These are phyloP conservation scores for Scaptomyza cyrtandrae DNA, from an alignment of 2,888 invertebrate species.

Conservation along the genomic window DNA sequence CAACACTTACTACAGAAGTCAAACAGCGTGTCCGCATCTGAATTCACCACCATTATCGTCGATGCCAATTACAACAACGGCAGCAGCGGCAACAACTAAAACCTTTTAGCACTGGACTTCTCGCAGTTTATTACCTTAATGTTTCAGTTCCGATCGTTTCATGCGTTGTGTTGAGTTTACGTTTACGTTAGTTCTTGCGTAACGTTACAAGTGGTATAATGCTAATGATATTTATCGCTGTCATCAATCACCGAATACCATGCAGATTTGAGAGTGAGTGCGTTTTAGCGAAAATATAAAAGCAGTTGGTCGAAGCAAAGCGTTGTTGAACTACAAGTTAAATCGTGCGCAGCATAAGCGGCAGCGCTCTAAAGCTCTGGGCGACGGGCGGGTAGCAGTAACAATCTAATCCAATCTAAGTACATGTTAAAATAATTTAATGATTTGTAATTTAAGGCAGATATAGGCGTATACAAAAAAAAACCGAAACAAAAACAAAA, in stretches of 20 bases:
- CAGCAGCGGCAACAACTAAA: conserved; percentile 8
- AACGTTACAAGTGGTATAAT: conserved; percentile 8
- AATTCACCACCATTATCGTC: conserved; percentile 26
- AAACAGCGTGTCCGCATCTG: conserved; percentile 38
- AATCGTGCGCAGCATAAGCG: conserved; percentile 51
- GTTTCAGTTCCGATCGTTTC: conserved; percentile 37
- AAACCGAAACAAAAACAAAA: conserved; percentile 62
- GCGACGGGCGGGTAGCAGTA: conserved; percentile 80
- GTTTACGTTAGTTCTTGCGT: conserved; percentile 3
- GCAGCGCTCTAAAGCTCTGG: conserved; percentile 65
- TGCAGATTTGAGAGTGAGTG: conserved; percentile 11
- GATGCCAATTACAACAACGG: conserved; percentile 27
- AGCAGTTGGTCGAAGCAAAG: conserved; percentile 64
- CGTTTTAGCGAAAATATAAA: conserved; percentile 4
- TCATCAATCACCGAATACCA: conserved; percentile 18
- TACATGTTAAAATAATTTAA: conserved; percentile 79
- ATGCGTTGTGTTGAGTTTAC: conserved; percentile 21
- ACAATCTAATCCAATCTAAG: conserved; percentile 81
- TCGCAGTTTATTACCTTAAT: conserved; percentile 17
- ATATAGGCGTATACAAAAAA: conserved; percentile 66
- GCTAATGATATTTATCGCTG: conserved; percentile 3
- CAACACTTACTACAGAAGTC: conserved; percentile 40
- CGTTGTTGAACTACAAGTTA: conserved; percentile 69
- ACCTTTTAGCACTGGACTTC: conserved; percentile 2
- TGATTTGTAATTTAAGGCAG: conserved; percentile 75